These are phyloP conservation scores for Sus cebifrons DNA, from an alignment of 2,797 vertebrate genomes.

Conservation along the genomic window DNA sequence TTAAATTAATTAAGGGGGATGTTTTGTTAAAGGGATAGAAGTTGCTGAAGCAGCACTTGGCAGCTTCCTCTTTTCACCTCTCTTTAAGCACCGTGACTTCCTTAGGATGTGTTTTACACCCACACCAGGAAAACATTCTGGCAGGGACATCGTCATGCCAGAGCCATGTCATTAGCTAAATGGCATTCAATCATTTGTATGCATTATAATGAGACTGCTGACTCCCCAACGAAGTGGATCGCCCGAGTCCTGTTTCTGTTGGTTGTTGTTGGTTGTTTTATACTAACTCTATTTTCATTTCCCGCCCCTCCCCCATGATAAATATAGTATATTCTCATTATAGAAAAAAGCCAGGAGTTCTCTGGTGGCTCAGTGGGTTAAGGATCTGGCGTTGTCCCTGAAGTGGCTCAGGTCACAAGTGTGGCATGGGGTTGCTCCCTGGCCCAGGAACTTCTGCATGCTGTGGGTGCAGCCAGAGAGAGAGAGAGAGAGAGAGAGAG, in stretches of 20 bases:
- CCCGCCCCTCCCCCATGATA: background rate
- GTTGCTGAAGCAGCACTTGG: constrained; percentile 72
- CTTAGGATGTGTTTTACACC: constrained; percentile 73
- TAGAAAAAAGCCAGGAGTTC: background rate
- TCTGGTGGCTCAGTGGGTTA: no score
- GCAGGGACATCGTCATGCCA: background rate
- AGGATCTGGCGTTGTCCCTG: no score
- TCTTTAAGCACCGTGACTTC: constrained; percentile 43
- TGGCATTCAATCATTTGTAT: background rate
- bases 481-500: no score
- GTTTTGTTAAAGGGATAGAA: constrained; percentile 45
- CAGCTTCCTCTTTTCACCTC: background rate
- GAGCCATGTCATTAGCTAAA: background rate
- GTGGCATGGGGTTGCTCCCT: no score
- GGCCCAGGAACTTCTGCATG: no score
- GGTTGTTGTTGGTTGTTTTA: background rate
- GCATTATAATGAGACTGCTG: background rate
- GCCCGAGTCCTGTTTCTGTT: background rate
- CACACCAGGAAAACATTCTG: constrained; percentile 53
- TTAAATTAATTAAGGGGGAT: constrained; percentile 64
- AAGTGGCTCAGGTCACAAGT: no score
- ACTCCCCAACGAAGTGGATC: background rate
- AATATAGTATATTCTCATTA: background rate
- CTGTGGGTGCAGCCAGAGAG: no score
- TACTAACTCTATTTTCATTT: background rate